Percentiles rank a stretch among this genome's conserved stretches.
phyloP scores from a whole-genome alignment of 2,797 vertebrate genomes.

The Sebastes iracundus region DNA sequence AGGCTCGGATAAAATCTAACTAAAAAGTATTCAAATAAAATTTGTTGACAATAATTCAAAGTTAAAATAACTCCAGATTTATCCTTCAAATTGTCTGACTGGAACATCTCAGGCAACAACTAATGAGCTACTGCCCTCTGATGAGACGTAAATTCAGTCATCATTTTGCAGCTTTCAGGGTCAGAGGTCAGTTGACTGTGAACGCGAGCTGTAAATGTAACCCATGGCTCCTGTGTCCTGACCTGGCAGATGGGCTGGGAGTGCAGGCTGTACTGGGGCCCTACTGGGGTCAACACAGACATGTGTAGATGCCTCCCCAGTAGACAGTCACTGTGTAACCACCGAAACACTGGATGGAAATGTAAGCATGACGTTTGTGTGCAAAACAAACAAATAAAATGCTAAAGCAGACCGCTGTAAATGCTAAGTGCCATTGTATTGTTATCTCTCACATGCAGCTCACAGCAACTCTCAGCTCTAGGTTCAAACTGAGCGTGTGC shows the following conservation, averaged over 20 bases:
- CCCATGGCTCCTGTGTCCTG: background rate
- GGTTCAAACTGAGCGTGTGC: conserved; percentile 27
- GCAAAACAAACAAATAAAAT: conserved; percentile 15
- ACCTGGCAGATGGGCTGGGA: conserved; percentile 34
- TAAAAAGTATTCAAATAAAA: background rate
- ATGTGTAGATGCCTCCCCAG: background rate
- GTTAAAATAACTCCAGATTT: background rate
- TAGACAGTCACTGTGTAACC: background rate
- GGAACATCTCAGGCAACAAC: background rate
- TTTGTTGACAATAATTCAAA: background rate
- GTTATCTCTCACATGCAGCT: conserved; percentile 7
- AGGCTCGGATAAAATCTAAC: background rate
- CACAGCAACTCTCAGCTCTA: background rate
- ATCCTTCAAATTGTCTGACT: background rate
- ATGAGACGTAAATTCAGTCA: background rate
- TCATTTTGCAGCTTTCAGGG: background rate
- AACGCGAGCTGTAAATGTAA: background rate
- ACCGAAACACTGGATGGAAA: background rate
- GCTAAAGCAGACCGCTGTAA: background rate
- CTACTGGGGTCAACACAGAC: conserved; percentile 14
- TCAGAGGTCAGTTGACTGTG: conserved; percentile 29
- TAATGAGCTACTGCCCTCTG: conserved; percentile 1
- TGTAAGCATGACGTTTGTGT: conserved; percentile 1
- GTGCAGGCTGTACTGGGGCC: background rate
- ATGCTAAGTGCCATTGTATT: conserved; percentile 6